phyloP scores from a whole-genome alignment of 1,140 invertebrate species.

The Propsilocerus akamusi region DNA sequence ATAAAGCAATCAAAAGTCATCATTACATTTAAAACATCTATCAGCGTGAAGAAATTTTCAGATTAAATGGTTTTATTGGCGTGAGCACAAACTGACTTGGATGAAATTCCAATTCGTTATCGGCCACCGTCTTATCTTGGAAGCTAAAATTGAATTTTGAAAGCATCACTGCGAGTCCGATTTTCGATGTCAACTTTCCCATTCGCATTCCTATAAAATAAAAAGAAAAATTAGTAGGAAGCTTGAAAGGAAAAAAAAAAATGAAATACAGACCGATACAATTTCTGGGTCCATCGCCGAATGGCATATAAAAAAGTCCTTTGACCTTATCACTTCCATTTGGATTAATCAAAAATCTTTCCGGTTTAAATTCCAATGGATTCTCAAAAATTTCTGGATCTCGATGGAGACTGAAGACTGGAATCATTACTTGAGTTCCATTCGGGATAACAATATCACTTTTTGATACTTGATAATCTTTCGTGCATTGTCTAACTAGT shows the following conservation, averaged over 20 bases:
- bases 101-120: neutral
- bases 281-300: constrained; percentile 46
- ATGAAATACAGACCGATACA: constrained; percentile 31
- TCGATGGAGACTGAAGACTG: constrained; percentile 17
- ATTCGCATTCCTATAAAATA: no score
- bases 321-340: constrained; percentile 22
- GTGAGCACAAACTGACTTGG: neutral
- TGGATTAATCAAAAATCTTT: constrained; percentile 27
- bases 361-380: constrained; percentile 37
- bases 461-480: constrained; percentile 9
- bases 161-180: constrained; percentile 13
- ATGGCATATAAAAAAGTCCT: constrained; percentile 40
- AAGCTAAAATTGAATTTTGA: constrained; percentile 14
- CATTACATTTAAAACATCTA: no score
- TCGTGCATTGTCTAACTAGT: constrained; percentile 26
- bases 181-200: constrained; percentile 17
- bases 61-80: neutral
- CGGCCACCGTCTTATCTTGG: neutral
- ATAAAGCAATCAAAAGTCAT: no score
- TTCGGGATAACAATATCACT: constrained; percentile 17
- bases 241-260: no score
- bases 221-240: no score
- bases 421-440: constrained; percentile 17
- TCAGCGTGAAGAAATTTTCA: neutral
- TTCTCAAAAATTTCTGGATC: constrained; percentile 26